Base-by-base conservation (phyloP, 2,888 invertebrate species). In the Heliconius cydno region DNA sequence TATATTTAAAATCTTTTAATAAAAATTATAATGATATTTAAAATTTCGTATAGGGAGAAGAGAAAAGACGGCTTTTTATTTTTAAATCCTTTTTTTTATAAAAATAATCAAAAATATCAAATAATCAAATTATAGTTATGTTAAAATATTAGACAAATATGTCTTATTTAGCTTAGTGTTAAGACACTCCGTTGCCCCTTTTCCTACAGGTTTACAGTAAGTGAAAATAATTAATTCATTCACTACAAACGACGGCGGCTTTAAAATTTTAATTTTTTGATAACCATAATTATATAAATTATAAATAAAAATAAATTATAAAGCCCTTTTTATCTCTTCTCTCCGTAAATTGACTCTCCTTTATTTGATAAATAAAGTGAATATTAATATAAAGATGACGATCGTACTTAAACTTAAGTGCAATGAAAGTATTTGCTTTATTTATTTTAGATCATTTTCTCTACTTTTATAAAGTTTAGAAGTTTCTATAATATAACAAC, bases 401-500 rank as follows among this genome's bases (percentile, higher is more conserved):
- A 79, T 68, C 46, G 79, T 79, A 79, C 79, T 79, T 79, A 79
- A 75, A 66, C 57, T 67, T 68, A 60, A 67, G 60, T 79, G 41
- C 67, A 75, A 46, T 60, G n/a, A 72, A 72, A 72, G 6, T 57
- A 34, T 72, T n/a, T 75, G 63, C 57, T 75, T 38, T 75, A 30
- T 68, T 78, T 38, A 22, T 25, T 67, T 57, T 67, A 65, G 3
- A 10, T 57, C 25, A 65, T 52, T 73, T 67, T 38, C 57, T 73
- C 46, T 73, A 28, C 22, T 57, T 34, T 30, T 57, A 38, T 60
- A 74, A 46, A 52, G 1, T 74, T 0, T 25, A 22, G 65, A 65
- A n/a, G n/a, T 9, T 60, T 73, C 34, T 12, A 63, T 19, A 74
- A 5, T 65, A 13, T 28, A 28, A 46, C 22, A 65, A 10, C 9